A percentile compares a stretch with the other conserved stretches of the same genome.
Evolutionary conservation across 2,888 invertebrate species (phyloP).

Genomic region (Polyommatus icarus): DNA sequence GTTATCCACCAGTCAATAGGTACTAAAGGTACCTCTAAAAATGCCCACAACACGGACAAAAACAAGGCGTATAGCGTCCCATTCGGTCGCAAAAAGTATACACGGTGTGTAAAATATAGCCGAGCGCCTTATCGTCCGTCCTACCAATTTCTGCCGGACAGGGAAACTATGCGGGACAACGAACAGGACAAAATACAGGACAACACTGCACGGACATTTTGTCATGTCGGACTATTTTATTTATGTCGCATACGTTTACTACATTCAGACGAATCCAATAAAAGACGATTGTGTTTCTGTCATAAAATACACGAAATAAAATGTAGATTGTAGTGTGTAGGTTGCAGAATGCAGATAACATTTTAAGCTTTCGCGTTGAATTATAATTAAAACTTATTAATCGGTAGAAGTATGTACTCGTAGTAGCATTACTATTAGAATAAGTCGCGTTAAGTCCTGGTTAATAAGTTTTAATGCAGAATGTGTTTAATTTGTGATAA

Average conservation of each 20-base stretch:
- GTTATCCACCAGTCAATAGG: not conserved
- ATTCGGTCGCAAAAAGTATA: slow-evolving; percentile 1
- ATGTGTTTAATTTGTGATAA: no score
- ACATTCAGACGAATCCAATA: not conserved
- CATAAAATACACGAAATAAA: not conserved
- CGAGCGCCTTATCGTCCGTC: not conserved
- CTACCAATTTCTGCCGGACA: not conserved
- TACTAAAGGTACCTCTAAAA: not conserved
- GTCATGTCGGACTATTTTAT: slow-evolving; percentile 11
- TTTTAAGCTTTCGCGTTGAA: no score
- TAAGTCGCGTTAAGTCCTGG: no score
- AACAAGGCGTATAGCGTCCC: not conserved
- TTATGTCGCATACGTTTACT: slow-evolving; percentile 12
- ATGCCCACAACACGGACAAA: not conserved
- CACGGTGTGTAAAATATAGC: slow-evolving; percentile 5
- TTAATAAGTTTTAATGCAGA: no score
- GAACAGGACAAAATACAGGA: not conserved
- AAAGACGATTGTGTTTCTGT: not conserved
- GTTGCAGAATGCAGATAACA: no score
- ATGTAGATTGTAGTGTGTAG: not conserved
- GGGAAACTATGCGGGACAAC: not conserved
- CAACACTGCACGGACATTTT: slow-evolving; percentile 3
- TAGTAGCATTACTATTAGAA: no score
- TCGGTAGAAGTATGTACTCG: no score
- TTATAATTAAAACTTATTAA: no score